Evolutionary conservation across 2,888 invertebrate genomes (phyloP).

Genomic region (Patella caerulea): DNA sequence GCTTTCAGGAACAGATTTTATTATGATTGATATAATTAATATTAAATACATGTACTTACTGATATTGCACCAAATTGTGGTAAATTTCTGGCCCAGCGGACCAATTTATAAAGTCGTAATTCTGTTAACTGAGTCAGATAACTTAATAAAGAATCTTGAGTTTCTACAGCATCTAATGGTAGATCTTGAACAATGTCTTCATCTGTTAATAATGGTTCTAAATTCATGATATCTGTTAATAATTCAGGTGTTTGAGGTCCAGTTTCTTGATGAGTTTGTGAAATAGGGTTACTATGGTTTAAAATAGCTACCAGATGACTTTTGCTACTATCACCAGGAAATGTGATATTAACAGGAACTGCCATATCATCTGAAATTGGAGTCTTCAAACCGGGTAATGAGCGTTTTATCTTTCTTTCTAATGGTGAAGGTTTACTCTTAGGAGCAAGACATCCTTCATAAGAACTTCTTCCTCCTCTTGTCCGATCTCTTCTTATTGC

Average conservation of each 20-base stretch:
- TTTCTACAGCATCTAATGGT: conserved; percentile 36
- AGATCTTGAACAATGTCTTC: conserved; percentile 58
- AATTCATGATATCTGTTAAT: conserved; percentile 66
- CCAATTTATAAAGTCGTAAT: conserved; percentile 95
- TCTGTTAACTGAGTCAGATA: conserved; percentile 79
- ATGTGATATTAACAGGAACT: conserved; percentile 13
- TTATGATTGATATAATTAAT: background rate
- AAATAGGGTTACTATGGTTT: conserved; percentile 40
- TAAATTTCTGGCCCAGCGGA: conserved; percentile 98
- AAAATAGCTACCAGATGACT: conserved; percentile 57
- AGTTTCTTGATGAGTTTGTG: conserved; percentile 27
- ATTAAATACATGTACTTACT: conserved; percentile 74
- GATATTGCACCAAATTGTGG: conserved; percentile 97
- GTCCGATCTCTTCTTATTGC: conserved; percentile 96
- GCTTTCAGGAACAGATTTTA: too few relatives aligned
- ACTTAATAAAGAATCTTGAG: conserved; percentile 49
- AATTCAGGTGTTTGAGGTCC: conserved; percentile 51
- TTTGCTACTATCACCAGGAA: conserved; percentile 16
- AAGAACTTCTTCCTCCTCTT: conserved; percentile 94
- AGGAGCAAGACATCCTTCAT: conserved; percentile 72
- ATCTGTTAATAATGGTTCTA: conserved; percentile 65
- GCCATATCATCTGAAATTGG: conserved; percentile 4
- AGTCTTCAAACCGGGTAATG: background rate
- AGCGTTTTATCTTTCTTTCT: conserved; percentile 37
- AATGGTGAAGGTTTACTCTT: conserved; percentile 41